Evolutionary conservation across 2,888 invertebrate genomes (phyloP).

Genomic region (Yponomeuta malinellus): DNA sequence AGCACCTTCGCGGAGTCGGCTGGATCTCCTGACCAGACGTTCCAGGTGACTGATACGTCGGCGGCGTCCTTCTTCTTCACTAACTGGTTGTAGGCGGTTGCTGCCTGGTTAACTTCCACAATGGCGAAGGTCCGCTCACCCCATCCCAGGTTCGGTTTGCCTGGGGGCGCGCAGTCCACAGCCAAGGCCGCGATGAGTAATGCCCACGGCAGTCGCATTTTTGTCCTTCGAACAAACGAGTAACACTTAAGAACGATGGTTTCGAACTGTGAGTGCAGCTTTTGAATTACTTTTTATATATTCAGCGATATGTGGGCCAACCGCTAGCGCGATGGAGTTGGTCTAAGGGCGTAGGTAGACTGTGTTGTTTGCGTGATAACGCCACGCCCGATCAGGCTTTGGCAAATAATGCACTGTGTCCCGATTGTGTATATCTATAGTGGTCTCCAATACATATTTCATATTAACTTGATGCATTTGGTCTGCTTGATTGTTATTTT

Average conservation of each 20-base stretch:
- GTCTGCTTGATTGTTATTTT: no score
- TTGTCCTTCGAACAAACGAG: conserved; percentile 56
- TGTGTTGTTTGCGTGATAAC: conserved; percentile 30
- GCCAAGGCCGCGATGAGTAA: conserved; percentile 44
- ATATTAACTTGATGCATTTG: no score
- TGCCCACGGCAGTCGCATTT: conserved; percentile 49
- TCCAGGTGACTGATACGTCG: conserved; percentile 67
- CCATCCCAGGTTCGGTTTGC: conserved; percentile 64
- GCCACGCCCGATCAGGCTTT: no score
- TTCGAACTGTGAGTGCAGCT: conserved; percentile 55
- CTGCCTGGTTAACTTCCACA: conserved; percentile 68
- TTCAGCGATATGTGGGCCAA: conserved; percentile 63
- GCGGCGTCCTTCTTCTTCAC: conserved; percentile 58
- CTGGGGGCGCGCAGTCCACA: conserved; percentile 53
- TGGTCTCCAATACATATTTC: no score
- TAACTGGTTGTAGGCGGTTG: conserved; percentile 68
- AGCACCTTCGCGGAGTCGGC: conserved; percentile 54
- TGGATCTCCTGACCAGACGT: conserved; percentile 65
- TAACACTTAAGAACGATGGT: conserved; percentile 48
- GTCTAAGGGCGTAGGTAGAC: conserved; percentile 41
- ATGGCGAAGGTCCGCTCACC: conserved; percentile 66
- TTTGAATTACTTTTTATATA: conserved; percentile 62
- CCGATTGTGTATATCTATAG: no score
- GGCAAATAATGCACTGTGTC: no score
- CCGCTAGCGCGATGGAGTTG: conserved; percentile 60